Evolutionary conservation across 37 sponge, comb jelly and placozoan species (phyloP).

Genomic region (Oopsacas minuta): DNA sequence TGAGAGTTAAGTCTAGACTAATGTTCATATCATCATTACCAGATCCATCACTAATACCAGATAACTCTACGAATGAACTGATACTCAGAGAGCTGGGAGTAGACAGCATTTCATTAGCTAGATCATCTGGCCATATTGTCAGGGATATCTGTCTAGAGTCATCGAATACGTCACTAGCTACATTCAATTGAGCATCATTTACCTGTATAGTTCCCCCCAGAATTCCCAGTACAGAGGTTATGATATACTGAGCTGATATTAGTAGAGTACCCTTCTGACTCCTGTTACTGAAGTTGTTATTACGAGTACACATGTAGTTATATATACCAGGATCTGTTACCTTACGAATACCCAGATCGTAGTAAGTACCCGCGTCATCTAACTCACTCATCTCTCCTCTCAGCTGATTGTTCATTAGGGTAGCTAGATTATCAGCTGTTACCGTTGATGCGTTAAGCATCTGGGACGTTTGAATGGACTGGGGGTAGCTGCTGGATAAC

Average conservation of each 20-base stretch:
- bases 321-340: constrained; percentile 60
- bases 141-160: not conserved
- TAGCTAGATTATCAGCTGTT: constrained; percentile 39
- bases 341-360: constrained; percentile 70
- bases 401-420: constrained; percentile 39
- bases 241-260: constrained; percentile 2
- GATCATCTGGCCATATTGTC: not conserved
- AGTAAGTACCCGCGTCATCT: constrained; percentile 97
- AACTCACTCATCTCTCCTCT: constrained; percentile 94
- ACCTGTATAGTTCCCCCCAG: constrained; percentile 21
- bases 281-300: constrained; percentile 99
- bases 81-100: not conserved
- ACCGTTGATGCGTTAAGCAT: constrained; percentile 41
- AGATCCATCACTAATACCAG: not conserved
- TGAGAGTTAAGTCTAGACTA: not conserved
- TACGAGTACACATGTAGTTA: constrained; percentile 86
- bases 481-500: constrained; percentile 79
- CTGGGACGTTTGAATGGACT: constrained; percentile 32
- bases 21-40: not conserved
- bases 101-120: not conserved
- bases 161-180: not conserved
- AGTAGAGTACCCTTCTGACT: constrained; percentile 88
- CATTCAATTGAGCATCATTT: not conserved
- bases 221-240: not conserved
- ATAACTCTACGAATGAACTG: constrained; percentile 21